phyloP scores from a whole-genome alignment of 2,888 invertebrate genomes.

The Zygaena filipendulae region DNA sequence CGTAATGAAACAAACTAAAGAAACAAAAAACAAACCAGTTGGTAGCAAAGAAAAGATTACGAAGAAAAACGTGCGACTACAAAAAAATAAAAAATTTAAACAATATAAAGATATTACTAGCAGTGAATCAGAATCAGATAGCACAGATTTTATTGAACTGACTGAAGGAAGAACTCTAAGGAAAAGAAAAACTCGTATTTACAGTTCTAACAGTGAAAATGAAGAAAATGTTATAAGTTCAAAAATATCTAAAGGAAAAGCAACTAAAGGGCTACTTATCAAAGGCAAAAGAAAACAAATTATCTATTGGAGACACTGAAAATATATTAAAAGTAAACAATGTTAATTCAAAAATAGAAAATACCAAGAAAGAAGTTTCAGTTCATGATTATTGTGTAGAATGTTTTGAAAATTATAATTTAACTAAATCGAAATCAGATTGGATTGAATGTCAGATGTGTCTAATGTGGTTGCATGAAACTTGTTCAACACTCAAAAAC shows the following conservation, averaged over 20 bases:
- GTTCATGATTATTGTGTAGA: slow-evolving; percentile 13
- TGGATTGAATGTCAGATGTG: slow-evolving; percentile 14
- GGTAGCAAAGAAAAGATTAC: slow-evolving; percentile 11
- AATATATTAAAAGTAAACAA: slow-evolving; percentile 15
- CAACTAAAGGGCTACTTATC: slow-evolving; percentile 11
- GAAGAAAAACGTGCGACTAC: slow-evolving; percentile 11
- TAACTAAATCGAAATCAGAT: slow-evolving; percentile 17
- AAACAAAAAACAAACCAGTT: slow-evolving; percentile 13
- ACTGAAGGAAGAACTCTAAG: slow-evolving; percentile 8
- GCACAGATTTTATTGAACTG: slow-evolving; percentile 12
- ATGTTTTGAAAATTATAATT: slow-evolving; percentile 17
- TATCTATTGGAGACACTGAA: slow-evolving; percentile 14
- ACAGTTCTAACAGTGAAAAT: slow-evolving; percentile 12
- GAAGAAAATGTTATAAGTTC: slow-evolving; percentile 13
- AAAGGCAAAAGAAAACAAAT: slow-evolving; percentile 10
- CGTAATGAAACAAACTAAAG: slow-evolving; percentile 9
- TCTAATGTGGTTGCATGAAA: slow-evolving; percentile 13
- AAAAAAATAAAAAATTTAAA: slow-evolving; percentile 9
- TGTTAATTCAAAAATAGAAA: slow-evolving; percentile 14
- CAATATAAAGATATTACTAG: slow-evolving; percentile 9
- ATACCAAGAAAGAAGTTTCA: slow-evolving; percentile 10
- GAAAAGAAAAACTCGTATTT: slow-evolving; percentile 11
- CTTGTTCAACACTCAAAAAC: slow-evolving; percentile 12
- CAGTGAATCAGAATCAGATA: slow-evolving; percentile 11
- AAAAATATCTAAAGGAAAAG: slow-evolving; percentile 13